Evolutionary conservation across 2,888 invertebrate species (phyloP).

Genomic region (Bugula neritina): DNA sequence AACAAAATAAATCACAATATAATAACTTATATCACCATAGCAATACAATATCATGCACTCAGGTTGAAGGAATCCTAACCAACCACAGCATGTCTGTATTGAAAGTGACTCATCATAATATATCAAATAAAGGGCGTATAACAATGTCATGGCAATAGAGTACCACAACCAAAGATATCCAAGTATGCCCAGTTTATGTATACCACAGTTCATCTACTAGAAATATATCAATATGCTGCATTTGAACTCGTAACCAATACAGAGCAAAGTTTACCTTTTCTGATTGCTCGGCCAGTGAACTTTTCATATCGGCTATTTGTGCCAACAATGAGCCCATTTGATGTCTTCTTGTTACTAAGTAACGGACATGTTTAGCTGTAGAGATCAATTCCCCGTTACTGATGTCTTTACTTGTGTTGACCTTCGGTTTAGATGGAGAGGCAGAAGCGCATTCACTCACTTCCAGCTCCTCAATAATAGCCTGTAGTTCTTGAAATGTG

Average conservation of each 20-base stretch:
- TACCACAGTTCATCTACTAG: too few relatives aligned
- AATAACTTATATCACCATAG: too few relatives aligned
- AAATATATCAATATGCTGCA: too few relatives aligned
- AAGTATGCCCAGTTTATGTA: too few relatives aligned
- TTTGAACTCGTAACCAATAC: too few relatives aligned
- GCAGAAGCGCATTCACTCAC: slow-evolving; percentile 25
- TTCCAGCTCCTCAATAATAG: slow-evolving; percentile 47
- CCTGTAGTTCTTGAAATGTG: slow-evolving; percentile 53
- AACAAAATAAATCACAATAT: not conserved
- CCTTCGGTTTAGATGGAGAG: slow-evolving; percentile 1
- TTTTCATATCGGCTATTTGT: slow-evolving; percentile 22
- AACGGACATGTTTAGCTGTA: slow-evolving; percentile 22
- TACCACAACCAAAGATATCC: too few relatives aligned
- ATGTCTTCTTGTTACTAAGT: slow-evolving; percentile 21
- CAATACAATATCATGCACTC: too few relatives aligned
- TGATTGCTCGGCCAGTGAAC: slow-evolving; percentile 9
- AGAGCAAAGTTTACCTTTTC: slow-evolving; percentile 1
- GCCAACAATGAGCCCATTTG: slow-evolving; percentile 22
- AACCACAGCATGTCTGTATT: too few relatives aligned
- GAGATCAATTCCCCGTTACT: slow-evolving; percentile 20
- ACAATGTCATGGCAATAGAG: too few relatives aligned
- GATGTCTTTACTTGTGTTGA: slow-evolving; percentile 19
- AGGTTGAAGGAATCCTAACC: too few relatives aligned
- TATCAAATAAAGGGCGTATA: too few relatives aligned
- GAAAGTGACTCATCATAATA: too few relatives aligned